These are phyloP conservation scores for Gnathonemus echidnorhynchus DNA, from an alignment of 2,113 vertebrate genomes.

Conservation along the genomic window DNA sequence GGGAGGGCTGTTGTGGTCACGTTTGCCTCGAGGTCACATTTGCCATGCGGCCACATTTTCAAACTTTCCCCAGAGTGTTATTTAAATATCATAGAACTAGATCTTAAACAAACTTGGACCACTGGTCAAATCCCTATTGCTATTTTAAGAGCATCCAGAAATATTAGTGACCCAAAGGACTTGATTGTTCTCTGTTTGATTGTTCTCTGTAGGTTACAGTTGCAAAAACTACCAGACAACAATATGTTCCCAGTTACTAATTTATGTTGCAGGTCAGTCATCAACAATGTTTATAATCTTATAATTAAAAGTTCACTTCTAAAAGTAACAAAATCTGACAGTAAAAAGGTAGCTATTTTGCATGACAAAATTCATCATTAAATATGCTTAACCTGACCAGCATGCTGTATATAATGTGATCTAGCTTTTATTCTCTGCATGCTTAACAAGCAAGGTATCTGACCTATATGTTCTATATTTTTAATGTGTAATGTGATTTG, in stretches of 20 bases:
- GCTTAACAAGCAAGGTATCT: neutral
- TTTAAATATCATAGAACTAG: neutral
- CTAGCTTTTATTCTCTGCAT: neutral
- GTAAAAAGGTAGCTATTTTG: neutral
- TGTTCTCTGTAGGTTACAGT: neutral
- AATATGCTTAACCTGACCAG: neutral
- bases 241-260: neutral
- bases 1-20: conserved; percentile 4
- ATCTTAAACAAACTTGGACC: neutral
- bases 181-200: neutral
- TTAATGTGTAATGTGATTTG: neutral
- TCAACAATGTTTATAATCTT: neutral
- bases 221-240: neutral
- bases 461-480: neutral
- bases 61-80: neutral
- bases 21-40: neutral
- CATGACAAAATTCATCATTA: neutral
- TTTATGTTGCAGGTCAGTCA: neutral
- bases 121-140: neutral
- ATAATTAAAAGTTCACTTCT: neutral
- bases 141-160: neutral
- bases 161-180: neutral
- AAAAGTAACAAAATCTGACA: neutral
- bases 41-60: neutral
- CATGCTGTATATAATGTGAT: neutral